Evolutionary conservation across 2,113 vertebrate genomes (phyloP).

Genomic region (Dipodomys spectabilis): DNA sequence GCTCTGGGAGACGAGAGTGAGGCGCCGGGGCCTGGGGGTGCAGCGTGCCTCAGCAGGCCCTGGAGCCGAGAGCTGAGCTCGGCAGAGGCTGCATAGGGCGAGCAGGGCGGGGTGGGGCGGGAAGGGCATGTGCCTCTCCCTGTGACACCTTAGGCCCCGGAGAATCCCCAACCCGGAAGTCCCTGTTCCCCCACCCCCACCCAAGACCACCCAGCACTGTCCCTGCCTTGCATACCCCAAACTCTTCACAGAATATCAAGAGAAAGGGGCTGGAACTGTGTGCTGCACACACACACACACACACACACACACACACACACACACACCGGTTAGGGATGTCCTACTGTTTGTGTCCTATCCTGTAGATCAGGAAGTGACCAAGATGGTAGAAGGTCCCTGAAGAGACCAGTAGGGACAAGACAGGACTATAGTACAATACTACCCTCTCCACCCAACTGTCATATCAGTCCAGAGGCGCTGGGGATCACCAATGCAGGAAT

Average conservation of each 20-base stretch:
- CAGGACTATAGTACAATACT: not conserved
- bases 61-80: conserved; percentile 85
- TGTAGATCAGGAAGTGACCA: not conserved
- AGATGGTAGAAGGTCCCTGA: not conserved
- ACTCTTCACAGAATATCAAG: not conserved
- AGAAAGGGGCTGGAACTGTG: not conserved
- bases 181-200: not conserved
- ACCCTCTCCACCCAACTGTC: not conserved
- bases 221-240: not conserved
- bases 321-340: not conserved
- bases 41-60: conserved; percentile 89
- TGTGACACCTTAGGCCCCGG: conserved; percentile 8
- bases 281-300: not conserved
- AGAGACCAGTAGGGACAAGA: not conserved
- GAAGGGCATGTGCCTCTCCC: conserved; percentile 81
- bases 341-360: not conserved
- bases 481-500: not conserved
- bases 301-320: no score
- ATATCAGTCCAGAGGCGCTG: not conserved
- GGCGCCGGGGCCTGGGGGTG: conserved; percentile 73
- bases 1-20: conserved; percentile 81
- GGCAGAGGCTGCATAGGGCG: conserved; percentile 76
- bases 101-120: conserved; percentile 81
- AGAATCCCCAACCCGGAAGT: not conserved
- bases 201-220: not conserved